Evolutionary conservation across 2,797 vertebrate species (phyloP).

Genomic region (Linurgus olivaceus): DNA sequence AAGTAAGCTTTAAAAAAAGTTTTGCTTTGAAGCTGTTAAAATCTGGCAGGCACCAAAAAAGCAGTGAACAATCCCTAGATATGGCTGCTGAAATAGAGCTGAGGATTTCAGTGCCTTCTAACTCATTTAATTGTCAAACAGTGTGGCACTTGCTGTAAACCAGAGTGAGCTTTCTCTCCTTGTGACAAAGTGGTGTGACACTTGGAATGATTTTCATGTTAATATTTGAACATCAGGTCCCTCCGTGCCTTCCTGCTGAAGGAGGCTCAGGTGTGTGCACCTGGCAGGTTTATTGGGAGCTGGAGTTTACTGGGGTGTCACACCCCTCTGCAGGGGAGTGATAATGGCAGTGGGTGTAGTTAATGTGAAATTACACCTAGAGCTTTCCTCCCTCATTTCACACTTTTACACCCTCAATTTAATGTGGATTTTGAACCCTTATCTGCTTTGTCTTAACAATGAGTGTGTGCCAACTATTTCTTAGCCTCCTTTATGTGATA

Average conservation of each 20-base stretch:
- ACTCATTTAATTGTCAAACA: background rate
- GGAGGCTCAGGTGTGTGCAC: background rate
- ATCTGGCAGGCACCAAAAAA: background rate
- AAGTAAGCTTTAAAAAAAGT: background rate
- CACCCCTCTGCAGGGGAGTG: background rate
- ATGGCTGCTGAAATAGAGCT: background rate
- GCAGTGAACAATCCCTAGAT: background rate
- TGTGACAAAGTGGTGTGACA: background rate
- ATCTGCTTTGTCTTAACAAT: background rate
- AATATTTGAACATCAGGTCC: background rate
- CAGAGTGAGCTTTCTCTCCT: background rate
- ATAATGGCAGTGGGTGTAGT: background rate
- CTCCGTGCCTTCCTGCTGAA: background rate
- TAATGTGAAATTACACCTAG: background rate
- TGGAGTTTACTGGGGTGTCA: background rate
- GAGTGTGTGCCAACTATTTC: accelerated
- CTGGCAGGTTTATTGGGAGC: background rate
- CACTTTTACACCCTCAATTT: accelerated
- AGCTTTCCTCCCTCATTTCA: background rate
- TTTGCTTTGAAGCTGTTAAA: background rate
- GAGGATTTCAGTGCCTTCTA: background rate
- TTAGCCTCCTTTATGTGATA: background rate
- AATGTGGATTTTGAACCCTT: background rate
- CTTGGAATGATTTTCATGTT: background rate
- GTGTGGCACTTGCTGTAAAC: background rate